Conservation (phyloP, 2,797 vertebrate genomes). For the Podarcis siculus region DNA sequence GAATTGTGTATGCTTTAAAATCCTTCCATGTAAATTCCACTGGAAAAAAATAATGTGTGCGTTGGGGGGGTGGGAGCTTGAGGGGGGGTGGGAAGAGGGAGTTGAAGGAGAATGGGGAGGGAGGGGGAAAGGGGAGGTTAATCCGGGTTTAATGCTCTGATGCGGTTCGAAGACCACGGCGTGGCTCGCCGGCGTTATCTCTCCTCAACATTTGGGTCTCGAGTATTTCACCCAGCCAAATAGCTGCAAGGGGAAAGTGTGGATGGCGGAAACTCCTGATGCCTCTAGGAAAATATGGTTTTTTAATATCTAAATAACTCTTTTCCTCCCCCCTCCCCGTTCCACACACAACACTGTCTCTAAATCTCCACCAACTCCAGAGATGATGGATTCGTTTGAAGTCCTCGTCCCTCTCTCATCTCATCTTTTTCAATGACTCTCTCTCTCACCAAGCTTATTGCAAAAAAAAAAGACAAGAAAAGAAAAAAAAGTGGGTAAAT, state of each 20-base stretch:
- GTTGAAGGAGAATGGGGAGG: constrained; percentile 76
- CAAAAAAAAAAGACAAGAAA: constrained; percentile 70
- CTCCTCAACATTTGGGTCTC: constrained; percentile 97
- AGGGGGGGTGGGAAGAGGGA: constrained; percentile 79
- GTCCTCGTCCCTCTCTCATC: constrained; percentile 90
- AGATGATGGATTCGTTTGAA: constrained; percentile 98
- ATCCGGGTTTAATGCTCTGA: constrained; percentile 97
- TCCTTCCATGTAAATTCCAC: constrained; percentile 89
- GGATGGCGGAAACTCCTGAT: constrained; percentile 91
- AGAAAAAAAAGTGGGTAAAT: constrained; percentile 80
- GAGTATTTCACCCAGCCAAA: constrained; percentile 98
- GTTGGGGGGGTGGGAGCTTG: constrained; percentile 68
- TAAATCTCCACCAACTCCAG: constrained; percentile 93
- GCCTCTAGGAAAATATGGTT: constrained; percentile 96
- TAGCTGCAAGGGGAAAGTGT: constrained; percentile 91
- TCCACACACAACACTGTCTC: constrained; percentile 84
- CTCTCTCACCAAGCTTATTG: constrained; percentile 83
- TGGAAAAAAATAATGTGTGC: constrained; percentile 52
- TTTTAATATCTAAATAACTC: constrained; percentile 99
- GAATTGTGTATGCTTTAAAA: constrained; percentile 77
- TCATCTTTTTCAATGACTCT: constrained; percentile 80
- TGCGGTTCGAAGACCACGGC: constrained; percentile 91
- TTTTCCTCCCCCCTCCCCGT: constrained; percentile 73
- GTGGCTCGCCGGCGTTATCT: constrained; percentile 95
- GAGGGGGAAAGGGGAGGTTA: constrained; percentile 88